These are phyloP conservation scores for Anastrepha ludens DNA, from an alignment of 1,140 invertebrate genomes.

Conservation along the genomic window DNA sequence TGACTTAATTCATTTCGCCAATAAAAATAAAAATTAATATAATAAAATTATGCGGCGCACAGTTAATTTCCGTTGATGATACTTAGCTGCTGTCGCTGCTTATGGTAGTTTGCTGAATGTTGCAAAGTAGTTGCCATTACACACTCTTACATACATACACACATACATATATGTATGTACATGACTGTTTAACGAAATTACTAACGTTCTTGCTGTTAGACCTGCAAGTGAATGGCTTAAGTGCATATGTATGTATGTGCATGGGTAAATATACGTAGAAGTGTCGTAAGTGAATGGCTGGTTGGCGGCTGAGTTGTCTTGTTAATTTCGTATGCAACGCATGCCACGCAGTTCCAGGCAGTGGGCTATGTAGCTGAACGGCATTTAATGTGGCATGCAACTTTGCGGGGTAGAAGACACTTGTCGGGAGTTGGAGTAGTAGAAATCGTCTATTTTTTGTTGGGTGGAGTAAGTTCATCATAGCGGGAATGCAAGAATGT, in stretches of 20 bases:
- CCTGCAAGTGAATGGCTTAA: not conserved
- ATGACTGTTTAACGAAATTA: not conserved
- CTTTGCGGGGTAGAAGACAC: not conserved
- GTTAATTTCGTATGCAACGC: slow-evolving; percentile 51
- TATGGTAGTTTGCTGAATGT: not conserved
- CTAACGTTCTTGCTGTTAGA: not conserved
- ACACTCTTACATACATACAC: not conserved
- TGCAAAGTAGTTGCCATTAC: not conserved
- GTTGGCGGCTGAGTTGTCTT: not conserved
- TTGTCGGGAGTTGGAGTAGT: not conserved
- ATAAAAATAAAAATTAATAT: slow-evolving; percentile 37
- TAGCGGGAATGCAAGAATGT: slow-evolving; percentile 23
- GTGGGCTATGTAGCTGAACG: slow-evolving; percentile 25
- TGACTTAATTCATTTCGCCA: slow-evolving; percentile 16
- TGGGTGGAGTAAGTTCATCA: slow-evolving; percentile 27
- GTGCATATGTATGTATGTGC: slow-evolving; percentile 3
- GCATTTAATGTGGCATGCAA: slow-evolving; percentile 49
- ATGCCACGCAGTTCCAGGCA: slow-evolving; percentile 40
- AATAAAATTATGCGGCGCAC: slow-evolving; percentile 45
- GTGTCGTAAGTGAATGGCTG: slow-evolving; percentile 3
- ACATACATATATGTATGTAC: no score
- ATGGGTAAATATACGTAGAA: not conserved
- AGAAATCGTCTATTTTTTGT: not conserved
- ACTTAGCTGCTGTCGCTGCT: not conserved
- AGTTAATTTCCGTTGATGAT: slow-evolving; percentile 41